A percentile compares a stretch with the other conserved stretches of the same genome.
These are phyloP conservation scores for Pinna nobilis DNA, from an alignment of 1,140 invertebrate genomes.

Conservation along the genomic window DNA sequence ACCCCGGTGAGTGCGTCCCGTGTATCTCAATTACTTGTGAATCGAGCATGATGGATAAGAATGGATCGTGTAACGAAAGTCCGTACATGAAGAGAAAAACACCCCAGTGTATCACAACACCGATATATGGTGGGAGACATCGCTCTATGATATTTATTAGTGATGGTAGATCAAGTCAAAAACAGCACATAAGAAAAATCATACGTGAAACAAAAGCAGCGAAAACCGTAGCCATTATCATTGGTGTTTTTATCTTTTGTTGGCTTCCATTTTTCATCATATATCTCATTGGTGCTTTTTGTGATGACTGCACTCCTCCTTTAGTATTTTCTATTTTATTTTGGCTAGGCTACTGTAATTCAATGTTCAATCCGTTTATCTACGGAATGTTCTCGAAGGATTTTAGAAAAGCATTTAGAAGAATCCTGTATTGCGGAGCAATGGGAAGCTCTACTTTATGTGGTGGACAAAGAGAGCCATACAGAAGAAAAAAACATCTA, in stretches of 20 bases:
- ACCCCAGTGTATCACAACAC: no score
- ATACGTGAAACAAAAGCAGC: conserved; percentile 30
- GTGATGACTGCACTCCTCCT: conserved; percentile 53
- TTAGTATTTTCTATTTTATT: conserved; percentile 57
- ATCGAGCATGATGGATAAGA: no score
- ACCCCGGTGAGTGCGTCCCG: no score
- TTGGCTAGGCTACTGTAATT: conserved; percentile 83
- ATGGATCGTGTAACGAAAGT: no score
- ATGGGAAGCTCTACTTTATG: neutral
- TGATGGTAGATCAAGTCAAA: neutral
- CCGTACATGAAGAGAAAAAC: neutral
- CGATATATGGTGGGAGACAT: no score
- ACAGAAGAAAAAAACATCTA: neutral
- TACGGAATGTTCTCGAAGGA: conserved; percentile 97
- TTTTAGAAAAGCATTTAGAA: conserved; percentile 83
- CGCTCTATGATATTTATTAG: neutral
- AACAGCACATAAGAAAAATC: conserved; percentile 32
- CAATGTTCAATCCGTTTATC: conserved; percentile 96
- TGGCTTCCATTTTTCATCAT: conserved; percentile 93
- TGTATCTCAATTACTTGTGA: no score
- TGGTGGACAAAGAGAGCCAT: neutral
- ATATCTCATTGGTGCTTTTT: conserved; percentile 82
- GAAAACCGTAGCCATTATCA: conserved; percentile 55
- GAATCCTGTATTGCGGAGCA: conserved; percentile 50
- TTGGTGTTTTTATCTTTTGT: conserved; percentile 90